phyloP scores from a whole-genome alignment of 2,888 invertebrate species.

The Cryptocheilus praepositus region DNA sequence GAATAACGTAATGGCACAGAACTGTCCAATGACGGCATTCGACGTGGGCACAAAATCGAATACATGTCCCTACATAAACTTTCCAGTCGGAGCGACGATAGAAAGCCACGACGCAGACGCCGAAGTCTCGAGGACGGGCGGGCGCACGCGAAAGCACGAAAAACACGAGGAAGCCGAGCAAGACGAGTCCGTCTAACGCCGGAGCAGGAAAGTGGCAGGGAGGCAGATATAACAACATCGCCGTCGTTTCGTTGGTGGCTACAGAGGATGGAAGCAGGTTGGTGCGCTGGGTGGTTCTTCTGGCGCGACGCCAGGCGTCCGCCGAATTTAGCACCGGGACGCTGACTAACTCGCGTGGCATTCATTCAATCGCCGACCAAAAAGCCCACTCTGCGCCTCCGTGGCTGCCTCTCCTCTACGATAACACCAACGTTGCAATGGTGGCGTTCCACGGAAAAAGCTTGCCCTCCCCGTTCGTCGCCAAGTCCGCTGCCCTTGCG shows the following conservation, averaged over 20 bases:
- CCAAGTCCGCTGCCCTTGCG: no score
- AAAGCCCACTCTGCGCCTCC: constrained; percentile 55
- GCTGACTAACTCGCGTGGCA: constrained; percentile 74
- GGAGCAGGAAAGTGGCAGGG: constrained; percentile 31
- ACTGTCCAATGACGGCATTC: no score
- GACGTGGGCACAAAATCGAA: no score
- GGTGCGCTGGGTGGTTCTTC: constrained; percentile 73
- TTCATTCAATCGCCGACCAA: constrained; percentile 72
- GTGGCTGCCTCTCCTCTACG: constrained; percentile 24
- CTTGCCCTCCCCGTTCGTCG: neutral
- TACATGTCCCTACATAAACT: no score
- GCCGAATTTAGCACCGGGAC: constrained; percentile 73
- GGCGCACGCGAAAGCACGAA: no score
- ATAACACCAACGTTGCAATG: constrained; percentile 32
- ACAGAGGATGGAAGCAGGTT: constrained; percentile 68
- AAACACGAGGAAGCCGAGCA: neutral
- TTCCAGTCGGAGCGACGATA: no score
- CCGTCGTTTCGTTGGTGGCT: constrained; percentile 52
- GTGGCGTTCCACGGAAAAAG: constrained; percentile 13
- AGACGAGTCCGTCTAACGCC: constrained; percentile 5
- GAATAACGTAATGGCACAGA: no score
- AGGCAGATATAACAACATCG: constrained; percentile 42
- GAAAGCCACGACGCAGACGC: no score
- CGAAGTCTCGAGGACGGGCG: no score
- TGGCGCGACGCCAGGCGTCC: constrained; percentile 69